Evolutionary conservation across 2,888 invertebrate genomes (phyloP).

Genomic region (Andrena camellia): DNA sequence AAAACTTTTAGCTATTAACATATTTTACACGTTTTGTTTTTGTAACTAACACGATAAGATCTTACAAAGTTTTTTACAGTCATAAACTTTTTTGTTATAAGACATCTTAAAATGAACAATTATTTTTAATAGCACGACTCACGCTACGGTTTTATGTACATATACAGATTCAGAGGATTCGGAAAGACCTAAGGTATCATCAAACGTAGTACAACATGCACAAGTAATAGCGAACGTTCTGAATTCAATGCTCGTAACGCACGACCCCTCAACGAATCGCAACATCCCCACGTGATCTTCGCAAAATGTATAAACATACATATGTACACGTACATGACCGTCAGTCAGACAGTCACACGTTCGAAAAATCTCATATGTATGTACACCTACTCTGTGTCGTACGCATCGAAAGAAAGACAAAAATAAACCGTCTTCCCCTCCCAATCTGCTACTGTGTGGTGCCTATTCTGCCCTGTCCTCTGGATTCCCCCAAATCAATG

Average conservation of each 20-base stretch:
- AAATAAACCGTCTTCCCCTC: slow-evolving; percentile 56
- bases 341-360: background rate
- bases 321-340: background rate
- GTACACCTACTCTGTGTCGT: background rate
- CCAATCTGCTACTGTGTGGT: slow-evolving; percentile 15
- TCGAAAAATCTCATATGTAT: background rate
- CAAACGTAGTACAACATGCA: background rate
- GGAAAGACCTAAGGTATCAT: background rate
- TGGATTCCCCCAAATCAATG: slow-evolving; percentile 53
- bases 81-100: too few species aligned
- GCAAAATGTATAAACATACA: slow-evolving; percentile 34
- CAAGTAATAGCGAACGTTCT: background rate
- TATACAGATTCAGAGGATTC: too few species aligned
- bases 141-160: background rate
- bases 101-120: too few species aligned
- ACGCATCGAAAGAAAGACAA: slow-evolving; percentile 40
- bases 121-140: background rate
- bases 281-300: slow-evolving; percentile 25
- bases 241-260: slow-evolving; percentile 15
- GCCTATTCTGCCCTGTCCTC: slow-evolving; percentile 35
- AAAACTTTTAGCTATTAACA: too few species aligned
- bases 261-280: slow-evolving; percentile 28
- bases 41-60: too few species aligned
- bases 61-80: too few species aligned
- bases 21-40: too few species aligned